Evolutionary conservation across 1,140 invertebrate genomes (phyloP).

Genomic region (Pogonus chalceus): DNA sequence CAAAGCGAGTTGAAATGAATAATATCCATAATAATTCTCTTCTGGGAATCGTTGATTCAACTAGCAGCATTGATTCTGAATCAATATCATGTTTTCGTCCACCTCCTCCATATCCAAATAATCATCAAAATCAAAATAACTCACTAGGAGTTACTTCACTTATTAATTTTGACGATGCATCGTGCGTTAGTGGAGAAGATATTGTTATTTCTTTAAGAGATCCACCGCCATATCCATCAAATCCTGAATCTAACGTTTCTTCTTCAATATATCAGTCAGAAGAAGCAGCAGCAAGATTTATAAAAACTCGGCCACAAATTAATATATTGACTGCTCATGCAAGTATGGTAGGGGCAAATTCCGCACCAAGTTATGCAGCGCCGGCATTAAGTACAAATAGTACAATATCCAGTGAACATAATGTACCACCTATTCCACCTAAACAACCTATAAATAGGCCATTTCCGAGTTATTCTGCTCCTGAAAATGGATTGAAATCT

Average conservation of each 20-base stretch:
- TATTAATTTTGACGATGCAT: not conserved
- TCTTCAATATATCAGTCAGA: constrained; percentile 34
- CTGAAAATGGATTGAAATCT: constrained; percentile 44
- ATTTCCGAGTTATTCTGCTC: constrained; percentile 34
- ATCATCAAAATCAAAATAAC: constrained; percentile 29
- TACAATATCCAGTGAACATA: constrained; percentile 15
- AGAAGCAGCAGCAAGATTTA: constrained; percentile 53
- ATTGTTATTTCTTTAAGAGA: constrained; percentile 30
- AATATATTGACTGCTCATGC: constrained; percentile 57
- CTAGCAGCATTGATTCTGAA: constrained; percentile 3
- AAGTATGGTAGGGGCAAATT: constrained; percentile 39
- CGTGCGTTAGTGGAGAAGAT: constrained; percentile 7
- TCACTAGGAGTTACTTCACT: constrained; percentile 10
- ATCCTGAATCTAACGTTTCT: constrained; percentile 33
- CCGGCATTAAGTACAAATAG: constrained; percentile 26
- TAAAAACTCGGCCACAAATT: constrained; percentile 55
- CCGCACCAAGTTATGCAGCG: constrained; percentile 41
- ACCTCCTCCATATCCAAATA: constrained; percentile 35
- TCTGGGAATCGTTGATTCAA: not conserved
- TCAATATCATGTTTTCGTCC: constrained; percentile 14
- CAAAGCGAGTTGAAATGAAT: constrained; percentile 49
- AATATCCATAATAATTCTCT: not conserved
- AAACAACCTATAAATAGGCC: constrained; percentile 36
- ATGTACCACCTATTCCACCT: constrained; percentile 19
- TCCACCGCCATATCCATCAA: constrained; percentile 48